phyloP scores from a whole-genome alignment of 2,888 invertebrate species.

The Agrotis ipsilon region DNA sequence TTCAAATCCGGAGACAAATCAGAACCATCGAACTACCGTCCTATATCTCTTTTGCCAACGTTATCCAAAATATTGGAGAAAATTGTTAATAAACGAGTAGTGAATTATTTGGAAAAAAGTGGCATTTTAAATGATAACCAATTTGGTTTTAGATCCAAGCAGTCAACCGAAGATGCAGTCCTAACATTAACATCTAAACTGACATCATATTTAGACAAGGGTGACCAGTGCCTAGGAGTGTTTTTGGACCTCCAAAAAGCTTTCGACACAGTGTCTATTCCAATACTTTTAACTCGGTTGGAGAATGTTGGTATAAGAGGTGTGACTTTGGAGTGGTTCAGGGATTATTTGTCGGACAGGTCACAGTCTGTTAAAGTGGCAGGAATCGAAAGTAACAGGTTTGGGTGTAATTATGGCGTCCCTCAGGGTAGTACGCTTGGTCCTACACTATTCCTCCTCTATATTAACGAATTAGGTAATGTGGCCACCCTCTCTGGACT shows the following conservation, averaged over 20 bases:
- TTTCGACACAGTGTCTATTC: neutral
- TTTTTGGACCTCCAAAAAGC: conserved; percentile 3
- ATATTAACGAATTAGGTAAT: too few species aligned
- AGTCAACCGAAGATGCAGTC: neutral
- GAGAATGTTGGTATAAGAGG: neutral
- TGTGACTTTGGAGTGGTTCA: neutral
- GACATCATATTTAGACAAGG: neutral
- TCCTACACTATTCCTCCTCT: too few species aligned
- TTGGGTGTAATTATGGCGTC: neutral
- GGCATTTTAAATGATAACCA: neutral
- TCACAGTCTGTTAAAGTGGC: conserved; percentile 1
- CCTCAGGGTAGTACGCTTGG: too few species aligned
- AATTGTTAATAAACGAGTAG: neutral
- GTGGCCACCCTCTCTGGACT: too few species aligned
- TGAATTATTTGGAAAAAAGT: neutral
- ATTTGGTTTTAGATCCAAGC: neutral
- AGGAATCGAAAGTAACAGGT: neutral
- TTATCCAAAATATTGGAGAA: neutral
- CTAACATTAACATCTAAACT: neutral
- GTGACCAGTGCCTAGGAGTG: neutral
- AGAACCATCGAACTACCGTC: too few species aligned
- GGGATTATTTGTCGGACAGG: neutral
- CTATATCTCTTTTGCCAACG: neutral
- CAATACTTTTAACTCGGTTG: neutral
- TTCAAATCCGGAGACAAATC: too few species aligned